Evolutionary conservation across 2,797 vertebrate genomes (phyloP).

Genomic region (Pipistrellus nathusii): DNA sequence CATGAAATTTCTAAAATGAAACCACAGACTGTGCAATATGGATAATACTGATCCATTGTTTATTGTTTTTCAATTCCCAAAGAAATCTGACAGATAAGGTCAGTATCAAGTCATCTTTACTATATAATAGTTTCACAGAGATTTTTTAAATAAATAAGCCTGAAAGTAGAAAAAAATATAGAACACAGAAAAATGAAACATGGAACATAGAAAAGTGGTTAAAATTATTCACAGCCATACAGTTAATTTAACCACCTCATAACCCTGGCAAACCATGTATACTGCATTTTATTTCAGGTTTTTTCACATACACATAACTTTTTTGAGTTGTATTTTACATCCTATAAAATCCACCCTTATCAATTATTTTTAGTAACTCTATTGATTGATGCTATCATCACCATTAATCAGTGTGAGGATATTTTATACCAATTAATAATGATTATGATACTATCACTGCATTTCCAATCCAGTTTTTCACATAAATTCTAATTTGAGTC

Average conservation of each 20-base stretch:
- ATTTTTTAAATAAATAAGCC: not conserved
- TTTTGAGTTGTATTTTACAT: not conserved
- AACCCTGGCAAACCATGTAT: not conserved
- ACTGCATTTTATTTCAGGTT: not conserved
- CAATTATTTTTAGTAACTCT: not conserved
- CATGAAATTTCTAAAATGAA: constrained; percentile 55
- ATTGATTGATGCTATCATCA: not conserved
- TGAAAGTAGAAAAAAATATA: not conserved
- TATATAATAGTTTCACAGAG: constrained; percentile 4
- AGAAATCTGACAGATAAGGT: constrained; percentile 35
- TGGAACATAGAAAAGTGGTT: constrained; percentile 7
- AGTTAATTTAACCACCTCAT: not conserved
- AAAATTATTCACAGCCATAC: not conserved
- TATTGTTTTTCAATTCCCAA: constrained; percentile 49
- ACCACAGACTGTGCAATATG: constrained; percentile 44
- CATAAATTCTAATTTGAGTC: not conserved
- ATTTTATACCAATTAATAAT: not conserved
- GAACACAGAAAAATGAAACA: not conserved
- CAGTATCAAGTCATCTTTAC: not conserved
- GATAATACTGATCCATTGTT: constrained; percentile 63
- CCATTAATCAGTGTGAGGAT: not conserved
- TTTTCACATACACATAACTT: not conserved
- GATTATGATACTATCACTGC: not conserved
- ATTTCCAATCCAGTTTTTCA: not conserved
- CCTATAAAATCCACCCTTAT: not conserved